Base-by-base conservation (phyloP, 2,888 invertebrate genomes). In the Ramazzottius varieornatus region DNA sequence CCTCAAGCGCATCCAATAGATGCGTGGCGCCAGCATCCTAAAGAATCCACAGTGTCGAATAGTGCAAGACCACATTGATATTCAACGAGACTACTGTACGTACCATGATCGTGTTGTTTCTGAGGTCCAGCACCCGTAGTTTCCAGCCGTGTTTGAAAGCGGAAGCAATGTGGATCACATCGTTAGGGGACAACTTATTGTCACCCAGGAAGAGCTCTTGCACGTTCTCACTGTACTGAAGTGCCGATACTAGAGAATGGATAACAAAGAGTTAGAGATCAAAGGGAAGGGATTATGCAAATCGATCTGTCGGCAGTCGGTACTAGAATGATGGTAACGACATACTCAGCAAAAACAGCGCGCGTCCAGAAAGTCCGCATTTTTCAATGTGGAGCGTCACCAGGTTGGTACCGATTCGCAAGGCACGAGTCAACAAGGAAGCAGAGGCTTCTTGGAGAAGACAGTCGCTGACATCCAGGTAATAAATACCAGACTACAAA, bases 121-220 rank as follows among this genome's bases (percentile, higher is more conserved):
- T 84, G 66, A 91, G 80, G 74, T 91, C 90, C 46, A 91, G 78
- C 68, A 88, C 78, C 72, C 87, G 84, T 69, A 91, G 79, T 4
- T 24, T 8, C 54, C 54, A 54, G 54, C 54, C 54, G 54, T 54
- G 54, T 29, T 54, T 54, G n/a, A 54, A 66, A 24, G 32, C 32
- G 65, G 82, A 80, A 66, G 81, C 81, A 32, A 91, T 78, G 70
- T 87, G 86, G 66, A 82, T 80, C 20, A 88, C 88, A 78, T 91
- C 90, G 33, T 80, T 77, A 33, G 82, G 78, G 65, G 82, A 81
- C 69, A 91, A 79, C 67, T 82, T 79, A 74, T 91, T 91, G 76
- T 89, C 86, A 63, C 86, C 86, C 67, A 91, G 78, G 72, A 88
- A 84, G 65, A 91, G 79, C 77, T 91, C 88, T 67, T 83, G 82